phyloP scores from a whole-genome alignment of 1,140 invertebrate genomes.

The Penaeus indicus region DNA sequence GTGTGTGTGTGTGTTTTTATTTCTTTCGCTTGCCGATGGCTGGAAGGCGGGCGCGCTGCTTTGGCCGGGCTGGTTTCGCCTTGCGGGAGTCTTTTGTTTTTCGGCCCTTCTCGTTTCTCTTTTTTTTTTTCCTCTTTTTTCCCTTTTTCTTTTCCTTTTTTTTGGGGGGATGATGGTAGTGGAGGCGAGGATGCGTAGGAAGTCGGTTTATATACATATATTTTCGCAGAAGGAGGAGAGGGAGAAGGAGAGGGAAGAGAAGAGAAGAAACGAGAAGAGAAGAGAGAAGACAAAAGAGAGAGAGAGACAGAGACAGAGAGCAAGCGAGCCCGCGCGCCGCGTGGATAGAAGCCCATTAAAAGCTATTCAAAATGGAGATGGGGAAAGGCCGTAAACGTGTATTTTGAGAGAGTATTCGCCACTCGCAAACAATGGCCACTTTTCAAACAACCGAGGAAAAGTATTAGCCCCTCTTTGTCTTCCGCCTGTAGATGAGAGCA shows the following conservation, averaged over 20 bases:
- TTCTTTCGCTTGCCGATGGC: neutral
- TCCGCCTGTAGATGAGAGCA: conserved; percentile 48
- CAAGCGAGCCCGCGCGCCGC: neutral
- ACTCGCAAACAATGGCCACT: conserved; percentile 52
- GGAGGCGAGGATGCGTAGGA: neutral
- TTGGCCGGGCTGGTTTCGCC: too few relatives aligned
- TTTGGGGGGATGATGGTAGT: neutral
- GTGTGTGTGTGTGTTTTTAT: conserved; percentile 6
- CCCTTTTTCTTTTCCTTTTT: neutral
- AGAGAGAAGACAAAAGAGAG: neutral
- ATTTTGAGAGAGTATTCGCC: conserved; percentile 51
- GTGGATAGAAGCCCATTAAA: neutral
- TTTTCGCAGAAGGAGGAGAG: neutral
- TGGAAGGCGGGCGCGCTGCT: too few relatives aligned
- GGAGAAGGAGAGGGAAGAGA: neutral
- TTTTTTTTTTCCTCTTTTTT: neutral
- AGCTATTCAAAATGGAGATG: neutral
- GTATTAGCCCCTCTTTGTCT: conserved; percentile 43
- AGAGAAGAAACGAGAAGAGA: neutral
- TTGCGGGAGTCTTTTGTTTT: neutral
- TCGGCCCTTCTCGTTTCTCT: neutral
- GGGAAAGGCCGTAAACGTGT: conserved; percentile 40
- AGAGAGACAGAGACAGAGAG: neutral
- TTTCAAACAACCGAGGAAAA: conserved; percentile 47
- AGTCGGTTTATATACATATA: neutral